phyloP scores from a whole-genome alignment of 2,113 vertebrate genomes.

The Callospermophilus lateralis region DNA sequence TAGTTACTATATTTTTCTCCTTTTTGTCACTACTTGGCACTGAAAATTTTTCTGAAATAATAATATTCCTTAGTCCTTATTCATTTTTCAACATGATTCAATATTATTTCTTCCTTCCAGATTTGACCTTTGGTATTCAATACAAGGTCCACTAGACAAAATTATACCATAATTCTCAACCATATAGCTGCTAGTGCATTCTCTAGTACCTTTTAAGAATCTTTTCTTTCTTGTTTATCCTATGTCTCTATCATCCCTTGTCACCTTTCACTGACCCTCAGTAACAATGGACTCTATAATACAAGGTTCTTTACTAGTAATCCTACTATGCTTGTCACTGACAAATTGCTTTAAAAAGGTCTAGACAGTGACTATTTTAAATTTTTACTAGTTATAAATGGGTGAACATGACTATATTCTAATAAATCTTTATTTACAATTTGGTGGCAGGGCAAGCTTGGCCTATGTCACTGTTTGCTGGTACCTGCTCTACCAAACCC shows the following conservation, averaged over 20 bases:
- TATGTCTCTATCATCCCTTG: neutral
- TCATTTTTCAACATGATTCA: neutral
- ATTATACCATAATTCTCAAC: neutral
- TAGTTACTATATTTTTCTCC: neutral
- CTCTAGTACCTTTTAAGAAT: neutral
- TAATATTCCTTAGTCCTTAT: neutral
- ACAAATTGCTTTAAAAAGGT: neutral
- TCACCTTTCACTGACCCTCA: neutral
- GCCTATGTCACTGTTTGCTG: neutral
- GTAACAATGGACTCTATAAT: neutral
- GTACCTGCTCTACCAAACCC: neutral
- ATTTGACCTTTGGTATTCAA: neutral
- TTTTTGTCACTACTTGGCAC: neutral
- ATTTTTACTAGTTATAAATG: neutral
- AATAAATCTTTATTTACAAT: constrained; percentile 30
- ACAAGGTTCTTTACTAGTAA: neutral
- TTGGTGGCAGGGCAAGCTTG: neutral
- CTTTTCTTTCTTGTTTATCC: neutral
- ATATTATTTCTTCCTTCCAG: neutral
- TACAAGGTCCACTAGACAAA: neutral
- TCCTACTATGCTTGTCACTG: neutral
- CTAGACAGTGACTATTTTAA: no score
- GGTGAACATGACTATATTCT: neutral
- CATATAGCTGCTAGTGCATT: neutral
- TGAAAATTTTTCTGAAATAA: neutral